Percentiles rank a stretch among this genome's conserved stretches.
These are phyloP conservation scores for Cotesia glomerata DNA, from an alignment of 1,140 invertebrate genomes.

Conservation along the genomic window DNA sequence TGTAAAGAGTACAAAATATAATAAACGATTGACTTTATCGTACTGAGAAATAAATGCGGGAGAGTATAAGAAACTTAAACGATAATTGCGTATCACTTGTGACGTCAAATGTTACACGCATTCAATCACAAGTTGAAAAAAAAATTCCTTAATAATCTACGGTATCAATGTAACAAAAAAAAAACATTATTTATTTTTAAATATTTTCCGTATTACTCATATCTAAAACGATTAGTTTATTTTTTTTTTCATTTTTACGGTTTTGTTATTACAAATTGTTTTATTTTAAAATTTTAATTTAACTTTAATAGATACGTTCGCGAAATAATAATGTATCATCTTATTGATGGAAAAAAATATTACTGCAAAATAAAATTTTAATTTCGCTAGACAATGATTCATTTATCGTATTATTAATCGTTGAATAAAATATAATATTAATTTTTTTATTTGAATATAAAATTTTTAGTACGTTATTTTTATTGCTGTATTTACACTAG, in stretches of 20 bases:
- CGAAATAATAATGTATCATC: neutral
- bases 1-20: too few species aligned
- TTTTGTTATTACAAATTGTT: neutral
- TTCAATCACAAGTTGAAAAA: neutral
- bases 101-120: slow-evolving; percentile 3
- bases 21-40: too few species aligned
- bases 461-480: neutral
- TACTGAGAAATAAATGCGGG: too few species aligned
- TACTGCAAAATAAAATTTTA: neutral
- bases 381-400: neutral
- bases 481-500: neutral
- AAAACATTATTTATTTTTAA: neutral
- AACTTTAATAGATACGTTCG: neutral
- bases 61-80: too few species aligned
- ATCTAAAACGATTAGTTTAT: neutral
- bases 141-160: neutral
- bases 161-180: neutral
- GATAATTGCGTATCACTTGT: slow-evolving; percentile 18
- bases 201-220: neutral
- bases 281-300: neutral
- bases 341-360: neutral
- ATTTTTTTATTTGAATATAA: neutral
- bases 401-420: neutral
- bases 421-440: neutral
- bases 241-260: neutral